Conservation (phyloP, 2,113 vertebrate genomes). For the Misgurnus mizolepis region DNA sequence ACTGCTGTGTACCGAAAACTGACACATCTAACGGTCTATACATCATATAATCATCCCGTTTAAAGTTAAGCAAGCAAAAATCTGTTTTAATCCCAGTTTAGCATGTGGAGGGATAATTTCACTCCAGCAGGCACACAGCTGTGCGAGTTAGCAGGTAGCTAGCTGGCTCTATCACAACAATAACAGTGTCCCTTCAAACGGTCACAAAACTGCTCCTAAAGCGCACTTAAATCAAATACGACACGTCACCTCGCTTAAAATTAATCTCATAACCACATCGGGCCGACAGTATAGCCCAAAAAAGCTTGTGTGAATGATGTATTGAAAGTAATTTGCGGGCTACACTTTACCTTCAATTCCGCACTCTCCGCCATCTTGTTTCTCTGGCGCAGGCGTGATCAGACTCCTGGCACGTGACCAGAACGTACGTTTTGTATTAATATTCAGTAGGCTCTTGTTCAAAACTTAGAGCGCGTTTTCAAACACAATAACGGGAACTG, state of each 20-base stretch:
- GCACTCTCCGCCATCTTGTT: conserved; percentile 99
- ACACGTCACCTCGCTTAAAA: not conserved
- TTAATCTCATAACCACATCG: not conserved
- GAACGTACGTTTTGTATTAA: conserved; percentile 42
- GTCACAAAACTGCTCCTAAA: conserved; percentile 2
- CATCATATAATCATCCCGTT: not conserved
- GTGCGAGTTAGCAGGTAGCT: conserved; percentile 42
- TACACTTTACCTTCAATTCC: conserved; percentile 99
- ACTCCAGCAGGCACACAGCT: not conserved
- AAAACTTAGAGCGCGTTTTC: conserved; percentile 50
- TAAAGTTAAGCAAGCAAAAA: not conserved
- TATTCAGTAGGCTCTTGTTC: conserved; percentile 41
- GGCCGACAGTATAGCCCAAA: not conserved
- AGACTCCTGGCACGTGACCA: conserved; percentile 78
- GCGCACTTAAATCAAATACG: conserved; percentile 11
- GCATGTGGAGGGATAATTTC: not conserved
- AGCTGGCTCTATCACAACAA: conserved; percentile 59
- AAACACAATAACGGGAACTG: too few relatives aligned
- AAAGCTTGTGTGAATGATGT: conserved; percentile 43
- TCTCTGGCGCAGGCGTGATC: conserved; percentile 87
- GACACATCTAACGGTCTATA: not conserved
- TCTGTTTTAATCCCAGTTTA: not conserved
- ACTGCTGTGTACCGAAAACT: not conserved
- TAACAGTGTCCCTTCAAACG: conserved; percentile 54
- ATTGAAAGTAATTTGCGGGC: conserved; percentile 78